Percentiles rank a stretch among this genome's conserved stretches.
Conservation (phyloP, 2,113 vertebrate genomes). For the Myrmecophaga tridactyla region DNA sequence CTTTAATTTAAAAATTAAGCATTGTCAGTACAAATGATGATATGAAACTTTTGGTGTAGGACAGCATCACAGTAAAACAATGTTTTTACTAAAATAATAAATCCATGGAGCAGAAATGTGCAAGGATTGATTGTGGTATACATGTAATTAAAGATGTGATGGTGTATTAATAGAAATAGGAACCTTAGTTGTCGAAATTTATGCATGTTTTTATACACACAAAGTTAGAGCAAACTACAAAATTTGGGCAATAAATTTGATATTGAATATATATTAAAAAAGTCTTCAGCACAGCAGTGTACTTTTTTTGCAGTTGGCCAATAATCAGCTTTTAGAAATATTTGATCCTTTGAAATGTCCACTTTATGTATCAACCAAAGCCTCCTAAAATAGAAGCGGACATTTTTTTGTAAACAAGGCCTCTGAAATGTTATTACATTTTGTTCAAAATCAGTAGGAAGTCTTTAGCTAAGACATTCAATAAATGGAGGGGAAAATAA, state of each 20-base stretch:
- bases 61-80: background rate
- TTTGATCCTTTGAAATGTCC: background rate
- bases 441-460: background rate
- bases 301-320: background rate
- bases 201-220: background rate
- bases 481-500: background rate
- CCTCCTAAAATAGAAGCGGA: background rate
- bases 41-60: background rate
- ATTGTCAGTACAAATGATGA: background rate
- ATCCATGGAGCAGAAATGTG: background rate
- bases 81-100: conserved; percentile 13
- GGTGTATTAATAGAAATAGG: background rate
- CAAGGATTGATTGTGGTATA: background rate
- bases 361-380: background rate
- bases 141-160: background rate
- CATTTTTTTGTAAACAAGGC: background rate
- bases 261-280: background rate
- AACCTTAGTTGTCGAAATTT: background rate
- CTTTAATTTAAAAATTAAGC: background rate
- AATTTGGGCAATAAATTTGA: background rate
- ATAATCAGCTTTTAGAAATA: background rate
- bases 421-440: background rate
- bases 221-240: background rate
- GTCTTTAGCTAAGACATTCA: background rate
- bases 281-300: background rate